phyloP scores from a whole-genome alignment of 1,140 invertebrate genomes.

The Leptestheria dahalacensis region DNA sequence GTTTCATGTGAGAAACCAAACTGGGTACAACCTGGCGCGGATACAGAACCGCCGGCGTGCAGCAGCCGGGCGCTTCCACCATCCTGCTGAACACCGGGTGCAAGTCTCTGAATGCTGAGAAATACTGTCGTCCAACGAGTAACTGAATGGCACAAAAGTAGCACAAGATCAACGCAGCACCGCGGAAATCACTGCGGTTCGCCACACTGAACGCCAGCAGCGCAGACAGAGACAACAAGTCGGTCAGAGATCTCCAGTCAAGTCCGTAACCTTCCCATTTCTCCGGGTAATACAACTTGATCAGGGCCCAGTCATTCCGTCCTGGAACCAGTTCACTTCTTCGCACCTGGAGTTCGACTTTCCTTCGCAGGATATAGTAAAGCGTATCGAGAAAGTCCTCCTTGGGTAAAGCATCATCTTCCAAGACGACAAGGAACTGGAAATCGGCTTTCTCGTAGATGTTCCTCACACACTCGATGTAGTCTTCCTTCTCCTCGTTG shows the following conservation, averaged over 20 bases:
- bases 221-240: neutral
- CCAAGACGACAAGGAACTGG: constrained; percentile 3
- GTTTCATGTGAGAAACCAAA: constrained; percentile 8
- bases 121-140: constrained; percentile 12
- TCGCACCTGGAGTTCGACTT: neutral
- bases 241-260: neutral
- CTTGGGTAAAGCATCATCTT: constrained; percentile 10
- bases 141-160: neutral
- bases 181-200: neutral
- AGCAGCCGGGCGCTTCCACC: constrained; percentile 12
- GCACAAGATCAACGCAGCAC: neutral
- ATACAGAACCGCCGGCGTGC: constrained; percentile 13
- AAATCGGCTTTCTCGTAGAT: neutral
- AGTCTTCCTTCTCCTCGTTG: constrained; percentile 15
- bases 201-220: neutral
- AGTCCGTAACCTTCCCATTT: constrained; percentile 8
- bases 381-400: neutral
- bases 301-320: neutral
- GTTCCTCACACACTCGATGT: constrained; percentile 4
- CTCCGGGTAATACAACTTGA: constrained; percentile 15
- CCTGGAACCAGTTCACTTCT: neutral
- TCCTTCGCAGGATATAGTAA: neutral
- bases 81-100: constrained; percentile 4
- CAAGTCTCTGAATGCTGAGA: constrained; percentile 7
- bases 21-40: neutral